These are phyloP conservation scores for Ornithorhynchus anatinus DNA, from an alignment of 2,113 vertebrate genomes.

Conservation along the genomic window DNA sequence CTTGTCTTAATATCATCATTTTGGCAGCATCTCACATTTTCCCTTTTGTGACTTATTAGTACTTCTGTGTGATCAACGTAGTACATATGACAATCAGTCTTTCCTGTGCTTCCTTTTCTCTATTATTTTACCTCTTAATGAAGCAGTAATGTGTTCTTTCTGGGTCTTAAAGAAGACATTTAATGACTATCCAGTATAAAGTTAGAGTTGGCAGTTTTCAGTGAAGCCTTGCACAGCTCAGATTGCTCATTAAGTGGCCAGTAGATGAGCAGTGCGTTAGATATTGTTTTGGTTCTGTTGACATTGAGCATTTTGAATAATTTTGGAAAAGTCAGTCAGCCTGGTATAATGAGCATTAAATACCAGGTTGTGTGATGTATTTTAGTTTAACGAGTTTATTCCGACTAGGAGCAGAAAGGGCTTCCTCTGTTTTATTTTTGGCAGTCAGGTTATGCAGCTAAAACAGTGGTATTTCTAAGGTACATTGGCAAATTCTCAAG, in stretches of 20 bases:
- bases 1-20: not conserved
- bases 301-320: slow-evolving; percentile 45
- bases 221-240: slow-evolving; percentile 35
- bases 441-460: slow-evolving; percentile 4
- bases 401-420: slow-evolving; percentile 25
- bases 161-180: slow-evolving; percentile 23
- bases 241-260: slow-evolving; percentile 44
- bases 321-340: slow-evolving; percentile 32
- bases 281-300: slow-evolving; percentile 33
- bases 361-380: slow-evolving; percentile 29
- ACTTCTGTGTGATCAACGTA: not conserved
- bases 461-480: slow-evolving; percentile 33
- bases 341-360: slow-evolving; percentile 36
- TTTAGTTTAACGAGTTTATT: slow-evolving; percentile 20
- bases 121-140: slow-evolving; percentile 43
- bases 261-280: slow-evolving; percentile 34
- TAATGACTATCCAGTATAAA: slow-evolving; percentile 19
- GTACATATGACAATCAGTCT: not conserved
- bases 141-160: not conserved
- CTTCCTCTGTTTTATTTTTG: slow-evolving; percentile 22
- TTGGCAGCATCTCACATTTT: not conserved
- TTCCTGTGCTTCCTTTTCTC: not conserved
- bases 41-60: not conserved
- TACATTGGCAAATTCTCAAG: not conserved
- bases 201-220: slow-evolving; percentile 35